These are phyloP conservation scores for Mycetomoellerius zeteki DNA, from an alignment of 1,140 invertebrate genomes.

Conservation along the genomic window DNA sequence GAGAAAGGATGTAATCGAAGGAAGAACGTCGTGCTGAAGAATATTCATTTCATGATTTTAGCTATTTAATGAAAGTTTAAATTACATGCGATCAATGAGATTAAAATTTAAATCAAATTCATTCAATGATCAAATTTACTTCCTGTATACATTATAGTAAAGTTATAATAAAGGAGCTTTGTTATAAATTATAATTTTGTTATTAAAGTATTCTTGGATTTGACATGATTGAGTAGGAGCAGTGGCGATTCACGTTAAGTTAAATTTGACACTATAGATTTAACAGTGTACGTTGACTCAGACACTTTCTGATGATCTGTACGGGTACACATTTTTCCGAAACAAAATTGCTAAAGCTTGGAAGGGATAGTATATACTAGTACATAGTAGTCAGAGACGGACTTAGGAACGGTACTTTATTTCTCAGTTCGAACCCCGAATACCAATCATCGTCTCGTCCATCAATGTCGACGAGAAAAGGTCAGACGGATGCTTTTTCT, in stretches of 20 bases:
- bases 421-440: constrained; percentile 50
- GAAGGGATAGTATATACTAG: background rate
- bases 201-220: background rate
- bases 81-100: constrained; percentile 19
- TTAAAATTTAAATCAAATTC: constrained; percentile 11
- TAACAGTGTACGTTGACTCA: too few species aligned
- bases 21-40: constrained; percentile 24
- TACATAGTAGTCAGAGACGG: constrained; percentile 11
- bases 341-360: constrained; percentile 26
- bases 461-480: constrained; percentile 60
- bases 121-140: constrained; percentile 11
- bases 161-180: constrained; percentile 2
- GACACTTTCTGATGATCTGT: background rate
- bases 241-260: too few species aligned
- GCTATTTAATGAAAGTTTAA: constrained; percentile 45
- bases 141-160: background rate
- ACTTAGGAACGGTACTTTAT: constrained; percentile 44
- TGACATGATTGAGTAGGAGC: too few species aligned
- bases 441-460: constrained; percentile 66
- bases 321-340: constrained; percentile 7
- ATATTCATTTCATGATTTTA: constrained; percentile 38
- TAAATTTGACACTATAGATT: too few species aligned
- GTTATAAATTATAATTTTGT: background rate
- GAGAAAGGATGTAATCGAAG: constrained; percentile 5
- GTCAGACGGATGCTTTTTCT: constrained; percentile 41